Evolutionary conservation across 2,113 vertebrate genomes (phyloP), one percentile per base, ranked within the genome.

Genomic region (Chauna torquata): DNA sequence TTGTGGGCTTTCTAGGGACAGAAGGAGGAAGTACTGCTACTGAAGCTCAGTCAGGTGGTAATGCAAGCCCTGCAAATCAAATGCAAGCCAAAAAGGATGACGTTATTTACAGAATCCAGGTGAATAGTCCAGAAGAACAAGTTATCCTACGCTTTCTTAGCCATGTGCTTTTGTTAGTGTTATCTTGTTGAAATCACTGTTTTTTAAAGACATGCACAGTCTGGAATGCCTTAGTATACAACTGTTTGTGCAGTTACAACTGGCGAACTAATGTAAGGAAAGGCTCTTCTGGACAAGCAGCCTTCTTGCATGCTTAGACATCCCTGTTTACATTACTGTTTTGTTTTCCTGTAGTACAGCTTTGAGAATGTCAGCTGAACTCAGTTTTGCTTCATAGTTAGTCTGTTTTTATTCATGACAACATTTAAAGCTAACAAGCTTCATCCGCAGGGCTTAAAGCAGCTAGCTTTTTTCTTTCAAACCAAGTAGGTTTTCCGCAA

Each of bases 81-180:
- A 97, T 96, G 95, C 98, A 94, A 84, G 98, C 98, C 99, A 99
- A 97, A 98, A 99, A 97, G 90, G 99, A 99, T 57, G 99, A 99
- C 69, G 99, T 99, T 98, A 98, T 99, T 97, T 99, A 99, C 98
- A 98, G 99, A 98, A 99, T 99, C 82, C 99, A 99, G 98, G 99
- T 99, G 86, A 98, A 98, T 91, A 91, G 94, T 58, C 62, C 55
- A 64, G 94, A 96, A 71, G 64, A 96, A 86, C 36, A 49, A 62
- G n/a, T 70, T 95, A 92, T 92, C 30, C 23, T 80, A 0, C 42
- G 59, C 59, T 88, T 88, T 38, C 34, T n/a, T 44, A 36, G 47
- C 34, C 40, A 3, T 0, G 0, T 85, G 50, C 50, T 94, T 91
- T 89, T 86, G 22, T 80, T 91, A 66, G 54, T n/a, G 38, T 82